Evolutionary conservation across 2,113 vertebrate species (phyloP).

Genomic region (human (Homo sapiens)): DNA sequence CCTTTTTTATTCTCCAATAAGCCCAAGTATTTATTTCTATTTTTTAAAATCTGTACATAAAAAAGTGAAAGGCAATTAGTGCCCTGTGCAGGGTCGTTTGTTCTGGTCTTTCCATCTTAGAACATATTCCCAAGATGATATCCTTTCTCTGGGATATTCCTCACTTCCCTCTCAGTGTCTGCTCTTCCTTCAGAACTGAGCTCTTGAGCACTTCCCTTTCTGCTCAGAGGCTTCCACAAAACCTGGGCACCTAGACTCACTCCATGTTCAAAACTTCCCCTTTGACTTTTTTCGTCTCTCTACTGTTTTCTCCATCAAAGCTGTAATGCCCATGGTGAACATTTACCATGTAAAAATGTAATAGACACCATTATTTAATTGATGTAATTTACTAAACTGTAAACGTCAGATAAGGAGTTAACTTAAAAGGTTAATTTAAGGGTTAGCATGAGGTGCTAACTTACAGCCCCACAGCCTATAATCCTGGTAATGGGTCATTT

Average conservation of each 20-base stretch:
- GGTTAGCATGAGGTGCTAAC: not conserved
- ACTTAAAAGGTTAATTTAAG: not conserved
- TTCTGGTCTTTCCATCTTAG: not conserved
- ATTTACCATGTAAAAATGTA: not conserved
- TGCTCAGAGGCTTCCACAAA: not conserved
- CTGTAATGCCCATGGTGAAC: not conserved
- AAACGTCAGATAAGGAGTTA: not conserved
- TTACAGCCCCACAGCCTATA: not conserved
- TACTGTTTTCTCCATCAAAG: not conserved
- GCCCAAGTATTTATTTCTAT: not conserved
- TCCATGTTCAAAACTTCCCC: not conserved
- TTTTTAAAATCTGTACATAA: not conserved
- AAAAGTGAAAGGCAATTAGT: not conserved
- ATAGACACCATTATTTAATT: not conserved
- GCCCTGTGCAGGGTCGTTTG: not conserved
- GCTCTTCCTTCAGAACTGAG: not conserved
- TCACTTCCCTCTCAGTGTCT: rapidly evolving
- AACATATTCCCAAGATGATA: not conserved
- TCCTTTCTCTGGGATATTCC: not conserved
- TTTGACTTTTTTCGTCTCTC: not conserved
- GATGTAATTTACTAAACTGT: not conserved
- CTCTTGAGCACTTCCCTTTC: not conserved
- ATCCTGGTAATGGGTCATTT: not conserved
- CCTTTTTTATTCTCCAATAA: constrained; percentile 18
- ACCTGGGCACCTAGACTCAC: not conserved